A percentile compares a stretch with the other conserved stretches of the same genome.
Conservation (phyloP, 2,888 invertebrate species). For the Troglohyphantes excavatus region DNA sequence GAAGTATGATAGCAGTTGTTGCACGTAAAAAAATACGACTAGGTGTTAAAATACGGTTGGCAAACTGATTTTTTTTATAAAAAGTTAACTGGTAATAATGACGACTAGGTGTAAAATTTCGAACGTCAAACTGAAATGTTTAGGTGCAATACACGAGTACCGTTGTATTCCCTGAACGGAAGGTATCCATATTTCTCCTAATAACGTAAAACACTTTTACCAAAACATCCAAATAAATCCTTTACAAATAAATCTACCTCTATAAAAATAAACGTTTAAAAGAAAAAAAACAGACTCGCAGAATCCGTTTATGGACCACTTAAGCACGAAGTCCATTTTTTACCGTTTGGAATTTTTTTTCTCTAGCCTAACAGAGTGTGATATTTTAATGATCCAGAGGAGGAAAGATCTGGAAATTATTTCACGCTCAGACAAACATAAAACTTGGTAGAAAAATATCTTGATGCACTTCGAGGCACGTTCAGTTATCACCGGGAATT, state of each 20-base stretch:
- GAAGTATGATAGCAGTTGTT: no score
- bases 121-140: no score
- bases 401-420: conserved; percentile 35
- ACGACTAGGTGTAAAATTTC: no score
- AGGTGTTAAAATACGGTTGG: no score
- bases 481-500: not conserved
- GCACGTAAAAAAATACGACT: no score
- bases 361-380: conserved; percentile 48
- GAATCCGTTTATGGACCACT: conserved; percentile 34
- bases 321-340: conserved; percentile 55
- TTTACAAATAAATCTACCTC: conserved; percentile 8
- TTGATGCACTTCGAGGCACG: not conserved
- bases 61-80: no score
- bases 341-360: conserved; percentile 20
- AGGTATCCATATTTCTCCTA: no score
- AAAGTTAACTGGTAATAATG: no score
- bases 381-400: conserved; percentile 61
- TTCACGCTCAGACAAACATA: conserved; percentile 12
- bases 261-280: conserved; percentile 29
- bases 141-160: no score
- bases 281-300: not conserved
- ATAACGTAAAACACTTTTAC: not conserved
- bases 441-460: not conserved
- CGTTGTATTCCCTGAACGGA: no score
- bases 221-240: conserved; percentile 25